Base-by-base conservation (phyloP, 1,140 invertebrate genomes). In the Aphis craccivora region DNA sequence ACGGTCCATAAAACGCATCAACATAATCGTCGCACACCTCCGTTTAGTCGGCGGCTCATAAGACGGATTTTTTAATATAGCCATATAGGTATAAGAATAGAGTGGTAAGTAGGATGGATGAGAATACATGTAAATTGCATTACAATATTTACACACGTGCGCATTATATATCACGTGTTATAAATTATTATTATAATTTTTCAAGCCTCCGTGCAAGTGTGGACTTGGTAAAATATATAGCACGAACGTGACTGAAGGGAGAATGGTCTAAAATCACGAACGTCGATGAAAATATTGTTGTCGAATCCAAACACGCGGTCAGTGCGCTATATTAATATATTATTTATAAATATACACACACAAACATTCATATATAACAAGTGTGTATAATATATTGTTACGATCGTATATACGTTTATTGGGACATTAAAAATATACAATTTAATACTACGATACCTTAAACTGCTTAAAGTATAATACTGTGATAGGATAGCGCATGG, bases 241-340 rank as follows among this genome's bases (percentile, higher is more conserved):
- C 30, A 14, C 60, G 35, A 45, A 88, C 87, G 87, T n/a, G 87
- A 89, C 51, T 37, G 11, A 11, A 76, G 60, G n/a, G 23, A 9
- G 37, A 89, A 22, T 89, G n/a, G 51, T 89, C 88, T 22, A 22
- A 55, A 89, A 89, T 89, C n/a, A 55, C 51, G 48, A 55, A 37
- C 88, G 88, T 23, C 2, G 48, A 53, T 89, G 35, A 22, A 89
- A 89, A 53, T 88, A 86, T 86, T 8, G 23, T 40, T 14, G 43
- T 40, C 23, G 83, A 76, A 76, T 76, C 4, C 30, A n/a, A n/a
- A 76, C 14, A 5, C 14, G n/a, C 30, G 25, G 9, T 60, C 14
- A 51, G 55, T 60, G 0, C 37, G 37, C 1, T 40, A 40, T 40
- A 40, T 40, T 40, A 30, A 11, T 60, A 3, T 60, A 1, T 55